Base-by-base conservation (phyloP, 1,140 invertebrate genomes). In the Macrotrachela quadricornifera region DNA sequence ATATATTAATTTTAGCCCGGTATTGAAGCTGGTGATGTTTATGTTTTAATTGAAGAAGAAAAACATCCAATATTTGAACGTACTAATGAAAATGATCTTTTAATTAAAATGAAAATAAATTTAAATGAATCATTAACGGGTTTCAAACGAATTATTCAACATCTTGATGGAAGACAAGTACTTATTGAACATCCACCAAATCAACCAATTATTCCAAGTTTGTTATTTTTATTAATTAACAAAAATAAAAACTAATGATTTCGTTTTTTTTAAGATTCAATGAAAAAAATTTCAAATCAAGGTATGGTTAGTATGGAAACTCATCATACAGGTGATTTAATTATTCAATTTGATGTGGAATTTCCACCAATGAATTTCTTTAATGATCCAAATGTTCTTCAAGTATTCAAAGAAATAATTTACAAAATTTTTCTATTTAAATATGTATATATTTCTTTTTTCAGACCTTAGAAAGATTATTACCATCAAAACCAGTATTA, bases 231-330 rank as follows among this genome's bases (percentile, higher is more conserved):
- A 4, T 30, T 30, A 4, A 2, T 30, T 30, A 4, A 4, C 8
- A 8, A 30, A 30, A 30, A 30, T 30, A 4, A 30, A 30, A 30
- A 30, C 21, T 4, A n/a, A n/a, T n/a, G n/a, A n/a, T n/a, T n/a
- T n/a, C n/a, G 21, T 30, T 30, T 30, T 8, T 8, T 30, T 4
- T 4, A 4, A 30, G 21, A 80, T 56, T 83, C 87, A 59, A 74
- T 92, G 10, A 94, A 91, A 69, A 85, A 80, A 68, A 77, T 99
- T 45, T 59, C 81, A 54, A 81, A 80, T 60, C 91, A 96, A 73
- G 88, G 88, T 52, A 97, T 99, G 94, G 94, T 94, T 0, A 78
- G 80, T 87, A 88, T 64, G 86, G 85, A 64, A 90, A 92, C 74
- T 88, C 90, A 42, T 86, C 86, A 92, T 61, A 91, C 87, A 63